These are phyloP conservation scores for Bursaphelenchus okinawaensis DNA, from an alignment of 2,888 invertebrate genomes.

Conservation along the genomic window DNA sequence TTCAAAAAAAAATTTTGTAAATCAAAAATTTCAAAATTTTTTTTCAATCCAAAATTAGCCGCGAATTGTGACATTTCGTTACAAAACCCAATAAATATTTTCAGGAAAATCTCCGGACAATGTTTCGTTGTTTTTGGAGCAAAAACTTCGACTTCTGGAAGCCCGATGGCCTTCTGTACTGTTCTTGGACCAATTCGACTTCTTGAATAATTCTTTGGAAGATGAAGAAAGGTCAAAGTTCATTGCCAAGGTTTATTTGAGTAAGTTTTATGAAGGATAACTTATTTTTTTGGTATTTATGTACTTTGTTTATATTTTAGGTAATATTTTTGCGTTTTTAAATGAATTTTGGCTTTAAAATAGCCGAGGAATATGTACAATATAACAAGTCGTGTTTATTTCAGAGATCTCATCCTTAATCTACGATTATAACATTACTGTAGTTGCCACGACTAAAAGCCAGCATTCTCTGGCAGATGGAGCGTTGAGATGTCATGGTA, in stretches of 20 bases:
- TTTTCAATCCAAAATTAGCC: too few species aligned
- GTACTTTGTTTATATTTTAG: too few species aligned
- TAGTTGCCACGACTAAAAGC: constrained; percentile 11
- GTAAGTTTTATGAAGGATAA: constrained; percentile 21
- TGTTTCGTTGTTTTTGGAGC: constrained; percentile 33
- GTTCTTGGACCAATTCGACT: constrained; percentile 42
- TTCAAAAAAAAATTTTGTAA: too few species aligned
- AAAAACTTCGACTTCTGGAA: constrained; percentile 23
- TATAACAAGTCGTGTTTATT: too few species aligned
- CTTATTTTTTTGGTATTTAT: too few species aligned
- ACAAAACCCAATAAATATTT: too few species aligned
- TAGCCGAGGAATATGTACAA: too few species aligned
- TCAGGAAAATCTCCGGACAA: constrained; percentile 18
- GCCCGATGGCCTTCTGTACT: constrained; percentile 34
- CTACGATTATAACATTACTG: constrained; percentile 16
- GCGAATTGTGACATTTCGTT: too few species aligned
- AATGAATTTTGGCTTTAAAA: too few species aligned
- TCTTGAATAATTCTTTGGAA: constrained; percentile 32
- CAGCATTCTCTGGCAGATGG: constrained; percentile 2
- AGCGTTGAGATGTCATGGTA: constrained; percentile 13
- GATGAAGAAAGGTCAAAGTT: constrained; percentile 41
- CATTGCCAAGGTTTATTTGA: constrained; percentile 34
- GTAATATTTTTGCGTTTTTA: too few species aligned
- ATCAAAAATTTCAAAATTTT: too few species aligned
- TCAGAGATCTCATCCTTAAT: constrained; percentile 14